Evolutionary conservation across 2,113 vertebrate genomes (phyloP).

Genomic region (Peromyscus californicus): DNA sequence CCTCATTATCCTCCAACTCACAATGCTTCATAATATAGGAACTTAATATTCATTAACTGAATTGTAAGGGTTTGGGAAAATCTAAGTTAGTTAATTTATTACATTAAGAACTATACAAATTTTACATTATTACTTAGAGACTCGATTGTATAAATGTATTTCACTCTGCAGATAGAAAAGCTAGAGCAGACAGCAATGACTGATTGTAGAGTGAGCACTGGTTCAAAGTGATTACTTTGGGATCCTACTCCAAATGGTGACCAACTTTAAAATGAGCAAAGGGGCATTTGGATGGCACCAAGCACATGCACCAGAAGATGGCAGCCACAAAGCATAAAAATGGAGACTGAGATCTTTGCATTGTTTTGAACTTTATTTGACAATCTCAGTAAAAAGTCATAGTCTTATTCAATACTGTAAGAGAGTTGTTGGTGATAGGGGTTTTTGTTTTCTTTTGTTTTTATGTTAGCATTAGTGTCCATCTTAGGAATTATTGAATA

Average conservation of each 20-base stretch:
- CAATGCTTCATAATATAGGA: not conserved
- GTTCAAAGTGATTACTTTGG: not conserved
- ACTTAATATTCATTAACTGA: constrained; percentile 7
- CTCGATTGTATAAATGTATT: constrained; percentile 1
- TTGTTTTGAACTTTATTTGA: constrained; percentile 40
- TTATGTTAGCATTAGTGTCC: constrained; percentile 29
- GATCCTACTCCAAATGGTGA: constrained; percentile 17
- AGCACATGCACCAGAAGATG: not conserved
- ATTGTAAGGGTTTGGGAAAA: not conserved
- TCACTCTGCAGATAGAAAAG: not conserved
- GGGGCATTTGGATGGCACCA: not conserved
- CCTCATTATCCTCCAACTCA: constrained; percentile 8
- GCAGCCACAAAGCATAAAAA: constrained; percentile 16
- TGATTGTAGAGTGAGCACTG: not conserved
- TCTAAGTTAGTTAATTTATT: constrained; percentile 42
- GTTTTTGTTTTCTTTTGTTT: not conserved
- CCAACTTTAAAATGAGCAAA: constrained; percentile 44
- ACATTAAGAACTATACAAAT: constrained; percentile 48
- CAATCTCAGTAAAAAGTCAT: not conserved
- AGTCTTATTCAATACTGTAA: not conserved
- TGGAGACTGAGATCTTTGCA: not conserved
- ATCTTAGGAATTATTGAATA: constrained; percentile 45
- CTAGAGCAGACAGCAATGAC: not conserved
- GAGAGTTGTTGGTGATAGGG: not conserved
- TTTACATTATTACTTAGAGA: constrained; percentile 16